phyloP scores from a whole-genome alignment of 37 sponge, comb jelly and placozoan species.

The Chondrosia reniformis region DNA sequence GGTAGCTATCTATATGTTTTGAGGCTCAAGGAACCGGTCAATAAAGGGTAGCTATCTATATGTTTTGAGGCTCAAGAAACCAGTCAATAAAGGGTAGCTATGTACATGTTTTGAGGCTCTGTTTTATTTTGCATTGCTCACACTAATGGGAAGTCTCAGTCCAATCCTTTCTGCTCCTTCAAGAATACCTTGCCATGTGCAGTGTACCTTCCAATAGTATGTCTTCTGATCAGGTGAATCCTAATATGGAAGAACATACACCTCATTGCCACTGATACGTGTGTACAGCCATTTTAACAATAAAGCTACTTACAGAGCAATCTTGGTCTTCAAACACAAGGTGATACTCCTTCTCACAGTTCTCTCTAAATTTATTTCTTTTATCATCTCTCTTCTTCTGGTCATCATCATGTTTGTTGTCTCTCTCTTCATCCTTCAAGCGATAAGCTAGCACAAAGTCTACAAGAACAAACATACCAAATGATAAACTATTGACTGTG shows the following conservation, averaged over 20 bases:
- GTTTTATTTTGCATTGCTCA: too few relatives aligned
- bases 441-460: constrained; percentile 42
- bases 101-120: too few relatives aligned
- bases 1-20: too few relatives aligned
- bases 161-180: constrained; percentile 72
- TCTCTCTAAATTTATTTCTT: constrained; percentile 50
- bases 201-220: constrained; percentile 80
- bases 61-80: too few relatives aligned
- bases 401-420: constrained; percentile 25
- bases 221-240: constrained; percentile 82
- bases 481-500: too few relatives aligned
- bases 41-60: too few relatives aligned
- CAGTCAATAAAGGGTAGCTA: too few relatives aligned
- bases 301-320: constrained; percentile 18
- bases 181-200: constrained; percentile 39
- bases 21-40: too few relatives aligned
- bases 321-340: constrained; percentile 72
- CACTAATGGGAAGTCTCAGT: constrained; percentile 75
- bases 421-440: constrained; percentile 18
- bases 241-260: constrained; percentile 3
- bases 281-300: not conserved
- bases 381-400: constrained; percentile 47
- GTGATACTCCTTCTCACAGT: constrained; percentile 26
- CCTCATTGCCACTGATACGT: not conserved
- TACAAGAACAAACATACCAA: constrained; percentile 9